phyloP scores from a whole-genome alignment of 2,113 vertebrate species.

The Ceyx melanurus region DNA sequence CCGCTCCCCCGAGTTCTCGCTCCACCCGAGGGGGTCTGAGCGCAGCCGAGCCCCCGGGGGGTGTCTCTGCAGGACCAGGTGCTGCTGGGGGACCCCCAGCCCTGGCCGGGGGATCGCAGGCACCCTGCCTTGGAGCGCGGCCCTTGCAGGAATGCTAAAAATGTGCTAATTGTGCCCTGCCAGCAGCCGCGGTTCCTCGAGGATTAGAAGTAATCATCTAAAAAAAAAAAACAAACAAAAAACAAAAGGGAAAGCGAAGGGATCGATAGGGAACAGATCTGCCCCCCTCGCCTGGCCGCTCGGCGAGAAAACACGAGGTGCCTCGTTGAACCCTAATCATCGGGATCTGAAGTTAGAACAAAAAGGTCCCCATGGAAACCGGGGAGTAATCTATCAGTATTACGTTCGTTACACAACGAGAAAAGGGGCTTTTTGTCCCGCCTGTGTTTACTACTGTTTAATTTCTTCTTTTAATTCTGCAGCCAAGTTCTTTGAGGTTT shows the following conservation, averaged over 20 bases:
- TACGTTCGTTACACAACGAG: conserved; percentile 49
- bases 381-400: conserved; percentile 72
- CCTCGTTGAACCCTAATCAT: conserved; percentile 31
- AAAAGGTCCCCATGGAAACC: conserved; percentile 80
- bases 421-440: conserved; percentile 63
- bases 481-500: background rate
- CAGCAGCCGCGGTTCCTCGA: conserved; percentile 35
- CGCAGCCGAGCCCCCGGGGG: background rate
- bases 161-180: conserved; percentile 61
- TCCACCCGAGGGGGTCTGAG: rapidly evolving
- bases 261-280: background rate
- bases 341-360: conserved; percentile 59
- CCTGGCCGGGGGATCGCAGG: background rate
- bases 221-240: too few species aligned
- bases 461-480: conserved; percentile 15
- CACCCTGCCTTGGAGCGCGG: background rate
- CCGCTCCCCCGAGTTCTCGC: background rate
- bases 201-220: conserved; percentile 43
- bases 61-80: rapidly evolving
- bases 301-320: conserved; percentile 1
- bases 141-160: conserved; percentile 44
- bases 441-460: conserved; percentile 66
- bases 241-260: background rate
- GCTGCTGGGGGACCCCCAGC: background rate
- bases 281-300: background rate